These are phyloP conservation scores for Macroglossus sobrinus DNA, from an alignment of 2,113 vertebrate genomes.

Conservation along the genomic window DNA sequence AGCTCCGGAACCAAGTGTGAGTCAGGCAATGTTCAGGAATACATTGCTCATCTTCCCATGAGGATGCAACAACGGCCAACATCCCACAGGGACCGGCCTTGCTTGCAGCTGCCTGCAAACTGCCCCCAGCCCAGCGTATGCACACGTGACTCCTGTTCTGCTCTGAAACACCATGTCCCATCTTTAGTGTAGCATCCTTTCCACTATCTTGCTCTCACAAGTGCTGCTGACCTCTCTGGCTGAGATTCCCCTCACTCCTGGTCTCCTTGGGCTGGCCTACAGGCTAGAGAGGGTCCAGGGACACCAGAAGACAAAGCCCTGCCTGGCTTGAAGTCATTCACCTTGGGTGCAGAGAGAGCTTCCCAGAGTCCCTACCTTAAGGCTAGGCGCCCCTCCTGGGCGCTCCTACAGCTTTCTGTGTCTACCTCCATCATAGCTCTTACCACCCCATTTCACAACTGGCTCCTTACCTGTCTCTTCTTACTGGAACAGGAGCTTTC, in stretches of 20 bases:
- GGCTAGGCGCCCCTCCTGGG: not conserved
- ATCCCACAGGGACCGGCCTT: not conserved
- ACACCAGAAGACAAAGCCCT: not conserved
- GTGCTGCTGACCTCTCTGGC: not conserved
- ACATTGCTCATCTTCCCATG: constrained; percentile 34
- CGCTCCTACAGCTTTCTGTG: not conserved
- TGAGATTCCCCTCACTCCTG: not conserved
- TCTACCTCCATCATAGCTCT: not conserved
- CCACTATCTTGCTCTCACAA: too few species aligned
- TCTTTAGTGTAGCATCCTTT: not conserved
- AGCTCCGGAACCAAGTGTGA: constrained; percentile 44
- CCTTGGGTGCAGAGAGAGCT: not conserved
- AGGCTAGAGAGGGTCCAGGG: too few species aligned
- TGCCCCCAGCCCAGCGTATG: not conserved
- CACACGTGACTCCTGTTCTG: too few species aligned
- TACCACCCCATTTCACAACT: accelerated
- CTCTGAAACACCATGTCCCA: not conserved
- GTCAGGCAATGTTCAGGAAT: constrained; percentile 5
- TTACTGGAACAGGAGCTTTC: not conserved
- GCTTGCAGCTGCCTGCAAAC: not conserved
- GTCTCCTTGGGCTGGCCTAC: not conserved
- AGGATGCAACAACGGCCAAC: not conserved
- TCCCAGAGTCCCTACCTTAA: not conserved
- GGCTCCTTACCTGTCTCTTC: not conserved
- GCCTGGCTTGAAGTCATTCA: not conserved